Base-by-base conservation (phyloP, 1,140 invertebrate species). In the Diorhabda carinulata region DNA sequence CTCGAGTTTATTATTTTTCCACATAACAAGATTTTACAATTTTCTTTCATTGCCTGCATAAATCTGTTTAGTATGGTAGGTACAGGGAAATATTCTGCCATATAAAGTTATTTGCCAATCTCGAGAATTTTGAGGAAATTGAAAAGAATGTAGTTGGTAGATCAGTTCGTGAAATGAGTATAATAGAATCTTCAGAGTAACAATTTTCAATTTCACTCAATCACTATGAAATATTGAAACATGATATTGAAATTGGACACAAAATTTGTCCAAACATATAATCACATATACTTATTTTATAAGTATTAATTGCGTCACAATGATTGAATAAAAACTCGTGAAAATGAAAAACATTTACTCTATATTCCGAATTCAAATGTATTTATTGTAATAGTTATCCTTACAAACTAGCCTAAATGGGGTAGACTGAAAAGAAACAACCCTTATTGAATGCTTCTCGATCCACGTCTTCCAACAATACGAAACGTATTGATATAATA, bases 1-100 rank as follows among this genome's bases (percentile, higher is more conserved):
- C 45, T 5, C 8, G 8, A 52, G 45, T 52, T 2, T 52, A 52
- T 52, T 52, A 52, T 52, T 52, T 64, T 52, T 45, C 10, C 3
- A 43, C 63, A 63, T 62, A 68, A 63, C 67, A 43, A 43, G 67
- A 68, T 68, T 62, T 68, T 63, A 61, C 67, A 61, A 63, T 68
- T 68, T 68, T 63, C 60, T 58, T 44, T 68, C 63, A 68, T 68
- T 68, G 61, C 61, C 5, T 56, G 25, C 60, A 68, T 67, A 67
- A 67, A 45, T 58, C 60, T 25, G 57, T 60, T 9, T 60, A 6
- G 58, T 60, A 6, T 60, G 10, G 58, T 42, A 42, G 58, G 41
- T 25, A 60, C n/a, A 60, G 7, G 58, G 5, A 60, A 25, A 6
- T 60, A 60, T 60, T 10, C 7, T 3, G 25, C 8, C 10, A 42